These are phyloP conservation scores for Lepidurus arcticus DNA, from an alignment of 1,140 invertebrate genomes.

Conservation along the genomic window DNA sequence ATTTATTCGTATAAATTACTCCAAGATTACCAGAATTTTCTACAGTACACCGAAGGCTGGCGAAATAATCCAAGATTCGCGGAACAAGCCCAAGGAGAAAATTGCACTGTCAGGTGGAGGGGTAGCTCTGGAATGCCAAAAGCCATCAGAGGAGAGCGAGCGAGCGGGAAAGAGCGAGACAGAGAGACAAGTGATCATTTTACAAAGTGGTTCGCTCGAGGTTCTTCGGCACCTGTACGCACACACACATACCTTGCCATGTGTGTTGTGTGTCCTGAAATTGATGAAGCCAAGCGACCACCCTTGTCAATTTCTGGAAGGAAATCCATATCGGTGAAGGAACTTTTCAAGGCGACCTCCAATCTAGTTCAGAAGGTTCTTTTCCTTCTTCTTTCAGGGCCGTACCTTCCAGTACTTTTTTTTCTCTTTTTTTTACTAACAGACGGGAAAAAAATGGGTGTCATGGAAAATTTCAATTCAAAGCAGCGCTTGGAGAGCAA, in stretches of 20 bases:
- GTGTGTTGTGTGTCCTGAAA: background rate
- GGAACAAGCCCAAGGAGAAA: background rate
- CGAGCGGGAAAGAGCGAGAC: too few species aligned
- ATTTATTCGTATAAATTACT: too few species aligned
- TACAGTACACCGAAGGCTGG: too few species aligned
- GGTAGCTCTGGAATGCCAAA: background rate
- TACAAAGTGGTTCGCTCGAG: background rate
- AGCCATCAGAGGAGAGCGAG: background rate
- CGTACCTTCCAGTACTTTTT: background rate
- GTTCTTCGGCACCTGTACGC: background rate
- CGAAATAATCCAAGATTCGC: background rate
- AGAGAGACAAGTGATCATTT: background rate
- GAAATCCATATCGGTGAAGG: background rate
- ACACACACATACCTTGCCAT: background rate
- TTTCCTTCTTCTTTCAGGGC: background rate
- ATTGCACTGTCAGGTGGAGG: background rate
- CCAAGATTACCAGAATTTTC: too few species aligned
- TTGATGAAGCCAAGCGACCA: background rate
- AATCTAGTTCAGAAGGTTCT: too few species aligned
- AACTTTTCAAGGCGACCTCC: background rate
- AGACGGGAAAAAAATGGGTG: background rate
- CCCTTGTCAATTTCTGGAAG: background rate
- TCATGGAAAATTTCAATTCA: background rate
- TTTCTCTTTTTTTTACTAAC: constrained; percentile 9
- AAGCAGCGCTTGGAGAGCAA: background rate